These are phyloP conservation scores for Oscheius sp. DNA, from an alignment of 2,888 invertebrate species.

Conservation along the genomic window DNA sequence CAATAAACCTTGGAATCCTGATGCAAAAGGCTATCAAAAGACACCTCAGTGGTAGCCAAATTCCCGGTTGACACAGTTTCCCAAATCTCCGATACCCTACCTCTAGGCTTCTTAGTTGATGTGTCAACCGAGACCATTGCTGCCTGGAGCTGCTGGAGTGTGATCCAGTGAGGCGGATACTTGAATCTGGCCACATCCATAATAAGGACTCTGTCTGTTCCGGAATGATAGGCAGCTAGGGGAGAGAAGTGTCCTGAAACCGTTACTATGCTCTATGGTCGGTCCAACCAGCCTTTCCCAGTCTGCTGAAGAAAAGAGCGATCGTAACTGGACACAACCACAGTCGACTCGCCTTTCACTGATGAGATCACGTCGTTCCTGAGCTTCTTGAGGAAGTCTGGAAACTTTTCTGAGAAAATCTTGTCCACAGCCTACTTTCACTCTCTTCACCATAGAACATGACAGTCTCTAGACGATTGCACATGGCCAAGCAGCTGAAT, in stretches of 20 bases:
- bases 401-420: neutral
- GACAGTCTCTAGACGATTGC: conserved; percentile 72
- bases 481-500: conserved; percentile 74
- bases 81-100: conserved; percentile 67
- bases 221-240: conserved; percentile 74
- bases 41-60: no score
- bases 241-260: conserved; percentile 73
- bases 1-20: no score
- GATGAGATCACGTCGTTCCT: conserved; percentile 48
- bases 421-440: conserved; percentile 6
- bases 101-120: conserved; percentile 62
- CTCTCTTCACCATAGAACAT: conserved; percentile 44
- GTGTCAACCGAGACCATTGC: conserved; percentile 73
- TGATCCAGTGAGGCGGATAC: conserved; percentile 75
- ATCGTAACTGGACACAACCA: conserved; percentile 73
- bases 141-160: conserved; percentile 69
- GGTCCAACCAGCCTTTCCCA: conserved; percentile 67
- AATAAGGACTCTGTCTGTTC: conserved; percentile 72
- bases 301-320: conserved; percentile 73
- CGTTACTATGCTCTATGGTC: neutral
- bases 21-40: no score
- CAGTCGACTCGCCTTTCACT: conserved; percentile 60
- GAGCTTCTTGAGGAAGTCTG: conserved; percentile 48
- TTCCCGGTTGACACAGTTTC: neutral
- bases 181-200: conserved; percentile 75